Base-by-base conservation (phyloP, 2,113 vertebrate genomes). In the Plecotus auritus region DNA sequence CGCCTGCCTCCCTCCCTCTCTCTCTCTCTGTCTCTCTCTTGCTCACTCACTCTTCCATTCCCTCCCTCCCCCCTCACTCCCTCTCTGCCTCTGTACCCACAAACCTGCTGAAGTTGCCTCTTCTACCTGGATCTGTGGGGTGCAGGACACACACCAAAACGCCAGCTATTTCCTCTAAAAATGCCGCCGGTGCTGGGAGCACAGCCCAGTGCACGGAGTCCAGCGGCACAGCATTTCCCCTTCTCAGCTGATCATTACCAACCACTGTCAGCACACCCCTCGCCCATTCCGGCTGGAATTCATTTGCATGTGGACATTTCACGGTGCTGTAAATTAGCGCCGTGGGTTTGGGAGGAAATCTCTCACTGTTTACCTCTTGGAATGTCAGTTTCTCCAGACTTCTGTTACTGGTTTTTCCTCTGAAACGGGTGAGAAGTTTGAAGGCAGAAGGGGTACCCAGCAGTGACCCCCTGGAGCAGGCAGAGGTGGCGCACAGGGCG, bases 141-240 rank as follows among this genome's bases (percentile, higher is more conserved):
- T 28, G 5, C 45, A 35, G 22, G 42, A n/a, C 28, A 1, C 51
- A 35, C 4, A 1, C 45, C 14, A 0, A 17, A 9, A n/a, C 0
- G 0, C 45, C 89, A 94, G 82, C 73, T n/a, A 35, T 83, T 91
- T 5, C 30, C 78, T 91, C 91, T 40, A 76, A 66, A 91, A 54
- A 59, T n/a, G 35, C 2, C 9, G 0, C 8, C 17, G 0, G n/a
- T 0, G 49, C 26, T 4, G 1, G 0, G 0, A 30, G 45, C 1
- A 0, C 6, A 0, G 0, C 23, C 61, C 47, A 28, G 64, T 12
- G 47, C 72, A 1, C 7, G 2, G 16, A 45, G 30, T 2, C 6
- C 3, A 35, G 40, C 49, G 23, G 14, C n/a, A 16, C 2, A 4
- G 3, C 22, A 0, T 9, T 22, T 51, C 42, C 22, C 64, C 61